phyloP scores from a whole-genome alignment of 1,140 invertebrate genomes.

The Caenorhabditis elegans region DNA sequence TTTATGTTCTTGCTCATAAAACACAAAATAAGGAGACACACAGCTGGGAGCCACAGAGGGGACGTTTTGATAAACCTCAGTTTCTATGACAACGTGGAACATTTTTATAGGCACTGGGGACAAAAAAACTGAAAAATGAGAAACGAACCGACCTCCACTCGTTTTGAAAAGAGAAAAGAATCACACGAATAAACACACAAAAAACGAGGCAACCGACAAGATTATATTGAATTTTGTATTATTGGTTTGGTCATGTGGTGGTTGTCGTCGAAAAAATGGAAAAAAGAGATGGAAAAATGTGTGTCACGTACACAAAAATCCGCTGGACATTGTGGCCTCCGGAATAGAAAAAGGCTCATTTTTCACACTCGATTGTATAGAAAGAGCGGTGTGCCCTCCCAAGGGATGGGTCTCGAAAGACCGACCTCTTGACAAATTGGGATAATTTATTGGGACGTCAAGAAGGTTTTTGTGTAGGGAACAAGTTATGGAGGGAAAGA shows the following conservation, averaged over 20 bases:
- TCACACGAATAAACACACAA: not conserved
- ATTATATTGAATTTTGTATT: constrained; percentile 20
- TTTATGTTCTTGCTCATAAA: constrained; percentile 6
- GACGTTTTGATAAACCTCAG: not conserved
- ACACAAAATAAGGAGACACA: too few species aligned
- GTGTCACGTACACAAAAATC: not conserved
- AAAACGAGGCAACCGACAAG: not conserved
- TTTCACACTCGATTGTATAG: constrained; percentile 32
- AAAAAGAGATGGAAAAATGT: not conserved
- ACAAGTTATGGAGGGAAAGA: not conserved
- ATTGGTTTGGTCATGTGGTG: constrained; percentile 2
- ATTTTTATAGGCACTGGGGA: too few species aligned
- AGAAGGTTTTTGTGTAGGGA: not conserved
- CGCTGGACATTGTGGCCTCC: constrained; percentile 2
- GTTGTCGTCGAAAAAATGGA: not conserved
- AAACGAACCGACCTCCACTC: not conserved
- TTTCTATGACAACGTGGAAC: constrained; percentile 1
- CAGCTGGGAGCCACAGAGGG: too few species aligned
- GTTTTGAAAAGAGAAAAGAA: not conserved
- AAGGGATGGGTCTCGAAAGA: not conserved
- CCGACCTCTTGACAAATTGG: constrained; percentile 30
- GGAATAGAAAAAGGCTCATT: constrained; percentile 23
- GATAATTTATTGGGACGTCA: constrained; percentile 22
- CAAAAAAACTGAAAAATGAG: not conserved
- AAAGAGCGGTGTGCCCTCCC: not conserved